These are phyloP conservation scores for Acipenser transmontanus DNA, from an alignment of 2,797 vertebrate species.

Conservation along the genomic window DNA sequence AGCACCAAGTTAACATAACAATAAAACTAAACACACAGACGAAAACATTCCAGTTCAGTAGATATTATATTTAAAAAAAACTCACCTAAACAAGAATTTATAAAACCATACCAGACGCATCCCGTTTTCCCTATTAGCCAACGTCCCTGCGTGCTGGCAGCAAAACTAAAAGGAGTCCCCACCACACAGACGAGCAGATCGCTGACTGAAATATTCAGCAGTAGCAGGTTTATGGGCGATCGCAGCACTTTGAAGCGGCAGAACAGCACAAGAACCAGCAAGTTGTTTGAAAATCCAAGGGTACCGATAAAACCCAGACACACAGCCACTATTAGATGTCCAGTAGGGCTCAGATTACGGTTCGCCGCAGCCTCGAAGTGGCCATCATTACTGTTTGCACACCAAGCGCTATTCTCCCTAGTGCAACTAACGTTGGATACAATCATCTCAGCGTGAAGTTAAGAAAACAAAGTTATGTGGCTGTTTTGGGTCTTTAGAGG, in stretches of 20 bases:
- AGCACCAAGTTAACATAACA: too few species aligned
- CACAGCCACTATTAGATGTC: constrained; percentile 62
- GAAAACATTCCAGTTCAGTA: too few species aligned
- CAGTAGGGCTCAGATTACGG: constrained; percentile 52
- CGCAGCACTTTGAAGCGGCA: constrained; percentile 64
- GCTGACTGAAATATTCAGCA: constrained; percentile 70
- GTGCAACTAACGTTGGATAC: constrained; percentile 62
- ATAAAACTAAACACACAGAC: too few species aligned
- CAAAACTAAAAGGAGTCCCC: constrained; percentile 76
- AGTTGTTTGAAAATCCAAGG: constrained; percentile 63
- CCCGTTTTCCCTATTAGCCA: constrained; percentile 69
- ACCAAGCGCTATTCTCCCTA: constrained; percentile 44
- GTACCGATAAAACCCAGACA: constrained; percentile 64
- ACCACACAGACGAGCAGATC: constrained; percentile 71
- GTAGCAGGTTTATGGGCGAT: constrained; percentile 73
- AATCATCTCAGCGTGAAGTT: constrained; percentile 48
- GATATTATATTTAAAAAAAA: too few species aligned
- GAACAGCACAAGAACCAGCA: constrained; percentile 67
- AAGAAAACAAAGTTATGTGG: constrained; percentile 20
- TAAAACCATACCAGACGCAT: constrained; percentile 75
- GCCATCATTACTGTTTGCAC: constrained; percentile 45
- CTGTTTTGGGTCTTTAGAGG: not conserved
- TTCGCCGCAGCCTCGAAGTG: constrained; percentile 40
- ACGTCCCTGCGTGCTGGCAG: constrained; percentile 66
- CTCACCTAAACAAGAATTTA: constrained; percentile 72